Base-by-base conservation (phyloP, 2,888 invertebrate genomes). In the Scelioninae gen. 1 region DNA sequence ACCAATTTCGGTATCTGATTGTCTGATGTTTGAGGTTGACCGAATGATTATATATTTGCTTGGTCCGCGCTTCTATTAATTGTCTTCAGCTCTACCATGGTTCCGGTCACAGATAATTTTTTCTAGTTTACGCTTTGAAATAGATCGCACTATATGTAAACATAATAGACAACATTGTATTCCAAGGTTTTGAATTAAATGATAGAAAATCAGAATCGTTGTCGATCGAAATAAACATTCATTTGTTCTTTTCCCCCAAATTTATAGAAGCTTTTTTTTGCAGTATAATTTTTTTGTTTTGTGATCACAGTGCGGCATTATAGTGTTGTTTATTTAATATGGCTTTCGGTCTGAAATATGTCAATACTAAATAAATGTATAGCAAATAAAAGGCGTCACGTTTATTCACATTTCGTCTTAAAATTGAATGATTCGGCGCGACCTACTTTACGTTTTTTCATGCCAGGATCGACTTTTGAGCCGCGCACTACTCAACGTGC, bases 21-120 rank as follows among this genome's bases (percentile, higher is more conserved):
- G n/a, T n/a, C n/a, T n/a, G n/a, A n/a, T 62, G 72, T 63, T 74
- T 49, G 31, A 72, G 60, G 15, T 62, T 72, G 60, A 43, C 71
- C 60, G 71, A 72, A 62, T 60, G 40, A 72, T 71, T 71, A 49
- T 60, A 58, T 49, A 71, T 71, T 72, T 53, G 68, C 68, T 34
- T 56, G 16, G 56, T 10, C 32, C 11, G 68, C 56, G 45, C 29
- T 68, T 68, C 47, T 68, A 53, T 53, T 51, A 66, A 66, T 66
- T 53, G 66, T 53, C 66, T 43, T 56, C 68, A 31, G 8, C 11
- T 56, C 31, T 1, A 38, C 51, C 40, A 38, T 29, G 11, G 23
- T 58, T 62, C 45, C 60, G 45, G 13, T 16, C n/a, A 13, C 16
- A 49, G 34, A 49, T 49, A 10, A 49, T 4, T 43, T 49, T 34